These are phyloP conservation scores for Aporophyla nigra DNA, from an alignment of 2,888 invertebrate species.

Conservation along the genomic window DNA sequence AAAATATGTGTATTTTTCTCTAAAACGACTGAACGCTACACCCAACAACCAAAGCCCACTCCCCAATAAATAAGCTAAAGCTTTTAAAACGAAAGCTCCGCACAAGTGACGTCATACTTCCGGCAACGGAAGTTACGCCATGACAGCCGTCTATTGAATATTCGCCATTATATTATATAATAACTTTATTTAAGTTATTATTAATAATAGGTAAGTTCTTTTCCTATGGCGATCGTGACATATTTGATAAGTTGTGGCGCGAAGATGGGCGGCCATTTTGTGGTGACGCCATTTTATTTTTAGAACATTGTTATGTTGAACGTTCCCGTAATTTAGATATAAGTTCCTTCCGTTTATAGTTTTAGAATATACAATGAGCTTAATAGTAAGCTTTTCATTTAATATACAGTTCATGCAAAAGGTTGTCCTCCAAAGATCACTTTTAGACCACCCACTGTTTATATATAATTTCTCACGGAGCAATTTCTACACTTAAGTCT, in stretches of 20 bases:
- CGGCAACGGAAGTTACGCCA: conserved; percentile 72
- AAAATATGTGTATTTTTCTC: background rate
- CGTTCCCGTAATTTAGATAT: background rate
- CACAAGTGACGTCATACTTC: conserved; percentile 70
- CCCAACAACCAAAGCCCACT: background rate
- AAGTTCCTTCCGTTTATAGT: conserved; percentile 8
- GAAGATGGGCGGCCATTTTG: conserved; percentile 16
- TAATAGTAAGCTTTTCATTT: background rate
- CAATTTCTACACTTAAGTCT: background rate
- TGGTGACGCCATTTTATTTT: conserved; percentile 23
- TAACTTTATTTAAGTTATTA: conserved; percentile 37
- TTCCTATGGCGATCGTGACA: conserved; percentile 38
- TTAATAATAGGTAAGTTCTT: conserved; percentile 19
- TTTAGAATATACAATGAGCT: background rate
- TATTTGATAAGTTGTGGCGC: conserved; percentile 35
- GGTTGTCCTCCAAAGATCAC: background rate
- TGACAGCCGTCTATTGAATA: conserved; percentile 53
- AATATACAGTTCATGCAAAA: background rate
- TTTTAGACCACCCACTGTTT: background rate
- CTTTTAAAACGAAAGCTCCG: conserved; percentile 53
- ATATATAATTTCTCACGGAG: no score
- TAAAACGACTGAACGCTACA: background rate
- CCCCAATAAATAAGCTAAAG: conserved; percentile 9
- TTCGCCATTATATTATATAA: conserved; percentile 54
- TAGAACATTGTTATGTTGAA: background rate